phyloP scores from a whole-genome alignment of 2,113 vertebrate genomes.

The Callocephalon fimbriatum region DNA sequence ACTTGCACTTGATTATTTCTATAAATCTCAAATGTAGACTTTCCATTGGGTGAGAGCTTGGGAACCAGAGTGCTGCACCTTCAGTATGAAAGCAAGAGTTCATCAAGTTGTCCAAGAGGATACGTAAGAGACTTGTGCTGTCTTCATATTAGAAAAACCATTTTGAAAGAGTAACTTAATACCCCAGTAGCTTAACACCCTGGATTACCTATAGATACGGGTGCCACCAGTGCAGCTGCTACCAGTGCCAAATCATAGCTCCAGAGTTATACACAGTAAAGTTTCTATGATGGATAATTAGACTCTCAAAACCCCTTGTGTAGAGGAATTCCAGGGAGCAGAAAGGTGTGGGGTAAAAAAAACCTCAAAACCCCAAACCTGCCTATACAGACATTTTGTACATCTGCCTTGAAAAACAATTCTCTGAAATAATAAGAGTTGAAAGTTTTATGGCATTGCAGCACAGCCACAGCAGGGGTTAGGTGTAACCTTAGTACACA shows the following conservation, averaged over 20 bases:
- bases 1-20: no score
- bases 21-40: no score
- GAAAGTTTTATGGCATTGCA: neutral
- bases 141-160: neutral
- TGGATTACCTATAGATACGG: accelerated
- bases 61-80: neutral
- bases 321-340: neutral
- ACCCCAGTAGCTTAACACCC: neutral
- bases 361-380: neutral
- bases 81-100: neutral
- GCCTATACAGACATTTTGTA: neutral
- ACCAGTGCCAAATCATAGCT: neutral
- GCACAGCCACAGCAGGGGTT: neutral
- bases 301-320: neutral
- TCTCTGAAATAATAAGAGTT: neutral
- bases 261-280: neutral
- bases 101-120: neutral
- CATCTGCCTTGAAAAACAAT: neutral
- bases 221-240: neutral
- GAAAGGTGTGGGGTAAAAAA: neutral
- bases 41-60: neutral
- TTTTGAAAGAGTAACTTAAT: neutral
- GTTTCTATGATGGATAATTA: neutral
- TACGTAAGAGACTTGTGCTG: neutral
- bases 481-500: neutral